phyloP scores from a whole-genome alignment of 64 coral and sea anemone genomes.

The Dendronephthya gigantea region DNA sequence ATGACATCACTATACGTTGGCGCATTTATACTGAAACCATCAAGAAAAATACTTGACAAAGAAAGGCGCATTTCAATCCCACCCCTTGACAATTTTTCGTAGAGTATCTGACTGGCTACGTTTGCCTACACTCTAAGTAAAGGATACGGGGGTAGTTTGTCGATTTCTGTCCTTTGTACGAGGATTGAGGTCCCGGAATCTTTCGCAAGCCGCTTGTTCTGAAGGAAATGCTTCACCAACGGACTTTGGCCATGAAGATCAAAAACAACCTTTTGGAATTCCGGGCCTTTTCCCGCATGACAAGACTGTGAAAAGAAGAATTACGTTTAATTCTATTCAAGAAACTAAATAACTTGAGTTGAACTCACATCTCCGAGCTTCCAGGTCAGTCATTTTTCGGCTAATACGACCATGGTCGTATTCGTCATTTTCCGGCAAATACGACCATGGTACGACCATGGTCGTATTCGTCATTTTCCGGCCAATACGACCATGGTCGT shows the following conservation, averaged over 20 bases:
- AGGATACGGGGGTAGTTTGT: constrained; percentile 88
- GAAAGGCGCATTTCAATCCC: too few relatives aligned
- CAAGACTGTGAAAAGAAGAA: constrained; percentile 50
- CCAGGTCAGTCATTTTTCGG: too few relatives aligned
- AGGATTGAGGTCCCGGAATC: constrained; percentile 81
- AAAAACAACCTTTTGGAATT: constrained; percentile 77
- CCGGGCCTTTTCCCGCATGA: constrained; percentile 64
- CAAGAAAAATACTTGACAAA: constrained; percentile 14
- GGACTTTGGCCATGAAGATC: constrained; percentile 91
- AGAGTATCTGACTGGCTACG: neutral
- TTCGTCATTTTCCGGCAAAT: too few relatives aligned
- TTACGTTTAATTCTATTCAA: neutral
- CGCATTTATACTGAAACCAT: constrained; percentile 35
- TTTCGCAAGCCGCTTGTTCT: constrained; percentile 68
- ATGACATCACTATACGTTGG: constrained; percentile 79
- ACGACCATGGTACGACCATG: too few relatives aligned
- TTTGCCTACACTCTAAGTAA: neutral
- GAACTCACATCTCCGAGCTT: too few relatives aligned
- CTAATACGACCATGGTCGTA: too few relatives aligned
- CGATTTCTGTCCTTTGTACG: constrained; percentile 90
- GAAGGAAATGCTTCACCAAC: constrained; percentile 82
- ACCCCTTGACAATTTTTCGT: too few relatives aligned
- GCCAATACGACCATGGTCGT: too few relatives aligned
- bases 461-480: too few relatives aligned
- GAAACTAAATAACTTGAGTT: neutral